These are phyloP conservation scores for Scaptodrosophila latifasciaeformis DNA, from an alignment of 2,888 invertebrate species.

Conservation along the genomic window DNA sequence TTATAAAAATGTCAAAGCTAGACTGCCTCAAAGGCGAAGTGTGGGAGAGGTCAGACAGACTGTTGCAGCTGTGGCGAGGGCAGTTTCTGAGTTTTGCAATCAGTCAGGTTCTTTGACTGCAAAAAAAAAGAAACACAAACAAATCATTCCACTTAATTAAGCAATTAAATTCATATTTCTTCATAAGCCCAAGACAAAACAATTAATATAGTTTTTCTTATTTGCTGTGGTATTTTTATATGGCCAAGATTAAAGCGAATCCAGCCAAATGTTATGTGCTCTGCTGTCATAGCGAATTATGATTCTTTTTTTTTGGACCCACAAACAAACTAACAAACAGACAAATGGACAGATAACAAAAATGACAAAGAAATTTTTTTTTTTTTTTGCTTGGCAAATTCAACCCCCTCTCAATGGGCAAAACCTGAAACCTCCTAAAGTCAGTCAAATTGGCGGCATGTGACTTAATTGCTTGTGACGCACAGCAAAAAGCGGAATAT, in stretches of 20 bases:
- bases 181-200: slow-evolving; percentile 29
- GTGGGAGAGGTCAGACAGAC: slow-evolving; percentile 34
- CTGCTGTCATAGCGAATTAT: slow-evolving; percentile 53
- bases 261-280: slow-evolving; percentile 35
- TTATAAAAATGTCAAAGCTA: slow-evolving; percentile 63
- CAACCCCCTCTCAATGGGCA: too few relatives aligned
- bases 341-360: background rate
- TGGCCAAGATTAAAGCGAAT: slow-evolving; percentile 37
- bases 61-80: slow-evolving; percentile 26
- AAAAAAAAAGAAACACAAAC: slow-evolving; percentile 40
- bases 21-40: too few relatives aligned
- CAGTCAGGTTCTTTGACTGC: background rate
- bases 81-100: too few relatives aligned
- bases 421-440: slow-evolving; percentile 18
- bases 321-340: slow-evolving; percentile 23
- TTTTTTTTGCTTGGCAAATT: too few relatives aligned
- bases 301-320: slow-evolving; percentile 21
- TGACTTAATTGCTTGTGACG: slow-evolving; percentile 34
- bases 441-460: slow-evolving; percentile 23
- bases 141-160: slow-evolving; percentile 68
- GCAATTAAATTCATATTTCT: slow-evolving; percentile 65
- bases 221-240: slow-evolving; percentile 6
- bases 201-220: slow-evolving; percentile 39
- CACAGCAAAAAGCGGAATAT: slow-evolving; percentile 11
- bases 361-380: too few relatives aligned